Percentiles rank a stretch among this genome's conserved stretches.
phyloP scores from a whole-genome alignment of 2,113 vertebrate species.

The Progne subis region DNA sequence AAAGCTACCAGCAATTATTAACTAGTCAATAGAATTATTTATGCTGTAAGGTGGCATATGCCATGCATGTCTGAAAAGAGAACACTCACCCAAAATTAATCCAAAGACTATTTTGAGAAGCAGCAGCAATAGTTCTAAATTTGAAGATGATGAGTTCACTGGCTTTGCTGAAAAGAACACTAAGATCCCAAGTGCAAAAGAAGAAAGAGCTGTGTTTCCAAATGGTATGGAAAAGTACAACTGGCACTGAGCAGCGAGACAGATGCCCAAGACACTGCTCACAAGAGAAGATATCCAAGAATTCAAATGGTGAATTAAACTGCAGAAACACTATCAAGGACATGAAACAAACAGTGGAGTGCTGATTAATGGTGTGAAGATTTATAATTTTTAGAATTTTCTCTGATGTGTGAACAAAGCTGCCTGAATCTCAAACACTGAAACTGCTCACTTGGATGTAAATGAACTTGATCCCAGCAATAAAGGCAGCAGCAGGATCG shows the following conservation, averaged over 20 bases:
- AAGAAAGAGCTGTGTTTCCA: background rate
- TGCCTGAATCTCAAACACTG: background rate
- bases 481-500: accelerated
- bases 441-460: background rate
- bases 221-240: background rate
- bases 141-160: background rate
- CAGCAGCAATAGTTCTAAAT: background rate
- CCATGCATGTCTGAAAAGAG: background rate
- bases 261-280: background rate
- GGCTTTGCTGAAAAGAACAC: background rate
- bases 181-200: background rate
- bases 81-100: background rate
- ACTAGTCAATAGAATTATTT: background rate
- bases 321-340: background rate
- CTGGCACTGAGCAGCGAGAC: background rate
- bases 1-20: background rate
- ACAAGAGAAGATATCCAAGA: background rate
- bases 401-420: background rate
- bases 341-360: background rate
- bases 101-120: background rate
- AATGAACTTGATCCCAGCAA: background rate
- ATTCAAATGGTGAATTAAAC: background rate
- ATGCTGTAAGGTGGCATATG: background rate
- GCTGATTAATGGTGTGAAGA: background rate
- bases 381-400: background rate